phyloP scores from a whole-genome alignment of 2,113 vertebrate genomes.

The Myiozetetes cayanensis region DNA sequence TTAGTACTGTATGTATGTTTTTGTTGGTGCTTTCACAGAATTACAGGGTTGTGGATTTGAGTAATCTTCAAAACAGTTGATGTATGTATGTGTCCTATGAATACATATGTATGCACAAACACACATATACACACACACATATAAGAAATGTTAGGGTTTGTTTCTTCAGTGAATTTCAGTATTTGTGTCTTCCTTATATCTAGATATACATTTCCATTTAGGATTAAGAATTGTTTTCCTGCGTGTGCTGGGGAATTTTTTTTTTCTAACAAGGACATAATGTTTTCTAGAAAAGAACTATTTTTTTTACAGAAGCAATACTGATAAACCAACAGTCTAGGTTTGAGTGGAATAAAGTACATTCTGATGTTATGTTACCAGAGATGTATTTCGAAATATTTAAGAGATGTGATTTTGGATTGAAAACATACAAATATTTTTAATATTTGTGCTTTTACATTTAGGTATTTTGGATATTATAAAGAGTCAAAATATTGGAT shows the following conservation, averaged over 20 bases:
- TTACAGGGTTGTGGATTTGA: background rate
- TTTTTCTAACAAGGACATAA: background rate
- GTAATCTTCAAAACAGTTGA: background rate
- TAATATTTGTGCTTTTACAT: background rate
- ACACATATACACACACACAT: too few species aligned
- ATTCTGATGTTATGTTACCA: background rate
- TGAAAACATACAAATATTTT: background rate
- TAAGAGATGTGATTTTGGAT: background rate
- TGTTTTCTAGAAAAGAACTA: background rate
- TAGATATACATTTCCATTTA: background rate
- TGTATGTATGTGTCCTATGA: background rate
- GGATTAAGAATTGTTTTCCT: background rate
- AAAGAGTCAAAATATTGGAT: background rate
- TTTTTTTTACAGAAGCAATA: background rate
- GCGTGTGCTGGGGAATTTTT: background rate
- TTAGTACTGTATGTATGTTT: background rate
- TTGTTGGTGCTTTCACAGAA: background rate
- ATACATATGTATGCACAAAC: background rate
- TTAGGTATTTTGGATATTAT: background rate
- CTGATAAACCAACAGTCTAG: background rate
- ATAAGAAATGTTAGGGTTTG: background rate
- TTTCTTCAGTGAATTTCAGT: background rate
- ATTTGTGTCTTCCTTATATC: background rate
- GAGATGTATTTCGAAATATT: background rate
- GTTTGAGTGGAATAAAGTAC: background rate